Percentiles rank a stretch among this genome's conserved stretches.
These are phyloP conservation scores for Gobius niger DNA, from an alignment of 2,113 vertebrate genomes.

Conservation along the genomic window DNA sequence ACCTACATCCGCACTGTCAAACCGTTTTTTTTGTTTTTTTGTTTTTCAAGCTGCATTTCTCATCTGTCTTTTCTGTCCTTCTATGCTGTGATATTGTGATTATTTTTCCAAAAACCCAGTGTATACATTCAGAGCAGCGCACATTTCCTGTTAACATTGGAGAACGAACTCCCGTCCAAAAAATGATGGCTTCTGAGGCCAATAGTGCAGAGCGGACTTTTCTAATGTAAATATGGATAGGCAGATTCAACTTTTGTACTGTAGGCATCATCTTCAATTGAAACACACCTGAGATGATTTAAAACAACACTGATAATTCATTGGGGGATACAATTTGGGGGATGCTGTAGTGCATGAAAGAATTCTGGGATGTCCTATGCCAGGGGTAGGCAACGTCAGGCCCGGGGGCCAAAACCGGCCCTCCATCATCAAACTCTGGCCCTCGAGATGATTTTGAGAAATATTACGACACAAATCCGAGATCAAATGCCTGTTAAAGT, in stretches of 20 bases:
- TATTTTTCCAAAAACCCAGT: slow-evolving; percentile 67
- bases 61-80: slow-evolving; percentile 11
- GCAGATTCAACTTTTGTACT: slow-evolving; percentile 59
- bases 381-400: no score
- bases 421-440: no score
- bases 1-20: slow-evolving; percentile 38
- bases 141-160: slow-evolving; percentile 75
- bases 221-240: slow-evolving; percentile 68
- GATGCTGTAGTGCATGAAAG: no score
- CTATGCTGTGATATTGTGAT: slow-evolving; percentile 53
- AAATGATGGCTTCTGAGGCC: slow-evolving; percentile 66
- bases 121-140: slow-evolving; percentile 66
- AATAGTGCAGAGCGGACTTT: slow-evolving; percentile 62
- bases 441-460: no score
- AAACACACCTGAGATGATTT: neutral
- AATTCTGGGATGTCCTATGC: no score
- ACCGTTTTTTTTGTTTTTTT: slow-evolving; percentile 4
- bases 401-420: no score
- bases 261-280: slow-evolving; percentile 20
- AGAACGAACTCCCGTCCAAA: slow-evolving; percentile 57
- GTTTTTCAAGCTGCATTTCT: slow-evolving; percentile 12
- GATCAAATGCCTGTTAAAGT: no score
- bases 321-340: no score
- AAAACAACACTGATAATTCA: neutral
- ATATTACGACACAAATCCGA: no score